Percentiles rank a stretch among this genome's conserved stretches.
Conservation (phyloP, 2,888 invertebrate genomes). For the Eulithis prunata region DNA sequence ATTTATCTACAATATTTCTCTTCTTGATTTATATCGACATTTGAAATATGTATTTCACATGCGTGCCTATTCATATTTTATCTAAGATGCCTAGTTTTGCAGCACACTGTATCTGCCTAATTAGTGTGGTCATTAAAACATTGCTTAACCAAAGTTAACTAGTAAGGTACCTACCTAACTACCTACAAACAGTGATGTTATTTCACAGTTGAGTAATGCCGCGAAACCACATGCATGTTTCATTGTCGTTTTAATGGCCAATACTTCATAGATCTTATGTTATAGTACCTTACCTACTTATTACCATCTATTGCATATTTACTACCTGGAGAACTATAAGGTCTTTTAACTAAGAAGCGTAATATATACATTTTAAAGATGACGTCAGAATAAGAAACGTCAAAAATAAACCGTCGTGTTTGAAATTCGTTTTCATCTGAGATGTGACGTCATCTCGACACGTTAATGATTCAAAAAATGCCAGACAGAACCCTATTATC, state of each 20-base stretch:
- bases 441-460: no score
- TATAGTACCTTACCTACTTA: constrained; percentile 11
- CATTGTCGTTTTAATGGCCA: constrained; percentile 43
- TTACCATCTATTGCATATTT: neutral
- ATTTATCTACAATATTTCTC: constrained; percentile 11
- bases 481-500: no score
- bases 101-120: constrained; percentile 49
- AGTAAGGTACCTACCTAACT: no score
- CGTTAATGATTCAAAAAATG: no score
- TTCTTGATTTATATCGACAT: constrained; percentile 20
- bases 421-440: no score
- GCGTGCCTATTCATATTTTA: constrained; percentile 15
- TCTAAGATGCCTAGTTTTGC: constrained; percentile 19
- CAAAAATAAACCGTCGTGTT: no score
- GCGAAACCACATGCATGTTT: constrained; percentile 41
- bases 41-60: constrained; percentile 16
- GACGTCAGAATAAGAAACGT: no score
- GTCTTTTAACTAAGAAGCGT: no score
- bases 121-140: constrained; percentile 53
- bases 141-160: constrained; percentile 50
- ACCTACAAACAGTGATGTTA: constrained; percentile 41
- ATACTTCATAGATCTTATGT: constrained; percentile 29
- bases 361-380: no score
- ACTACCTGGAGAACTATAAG: no score
- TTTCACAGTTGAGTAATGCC: constrained; percentile 53